These are phyloP conservation scores for Phrynosoma platyrhinos DNA, from an alignment of 2,113 vertebrate genomes.

Conservation along the genomic window DNA sequence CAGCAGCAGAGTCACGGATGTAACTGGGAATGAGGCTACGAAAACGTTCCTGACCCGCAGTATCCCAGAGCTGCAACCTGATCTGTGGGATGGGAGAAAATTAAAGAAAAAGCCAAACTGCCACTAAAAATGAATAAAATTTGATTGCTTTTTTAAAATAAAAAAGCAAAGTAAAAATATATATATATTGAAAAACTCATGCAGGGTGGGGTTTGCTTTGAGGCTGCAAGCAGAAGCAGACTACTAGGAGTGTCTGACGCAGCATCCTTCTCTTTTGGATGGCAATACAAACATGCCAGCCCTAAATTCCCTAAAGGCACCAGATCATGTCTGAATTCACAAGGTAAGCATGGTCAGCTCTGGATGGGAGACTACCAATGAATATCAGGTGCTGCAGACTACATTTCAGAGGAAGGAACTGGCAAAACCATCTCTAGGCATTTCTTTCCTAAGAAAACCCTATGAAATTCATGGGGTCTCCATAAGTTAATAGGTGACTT, in stretches of 20 bases:
- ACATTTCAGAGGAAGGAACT: no score
- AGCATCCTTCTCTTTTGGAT: no score
- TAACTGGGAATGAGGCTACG: slow-evolving; percentile 99
- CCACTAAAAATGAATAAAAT: slow-evolving; percentile 70
- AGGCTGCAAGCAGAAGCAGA: slow-evolving; percentile 59
- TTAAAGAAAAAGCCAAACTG: slow-evolving; percentile 75
- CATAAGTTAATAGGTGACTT: no score
- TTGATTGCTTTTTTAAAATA: slow-evolving; percentile 35
- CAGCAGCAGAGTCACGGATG: slow-evolving; percentile 98
- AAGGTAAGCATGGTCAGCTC: no score
- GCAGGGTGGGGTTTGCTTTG: slow-evolving; percentile 57
- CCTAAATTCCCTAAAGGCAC: no score
- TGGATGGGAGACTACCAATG: no score
- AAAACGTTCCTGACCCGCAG: slow-evolving; percentile 97
- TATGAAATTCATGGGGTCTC: no score
- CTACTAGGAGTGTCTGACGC: neutral
- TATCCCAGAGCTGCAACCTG: slow-evolving; percentile 99
- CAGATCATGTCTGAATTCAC: no score
- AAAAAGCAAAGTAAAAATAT: slow-evolving; percentile 29
- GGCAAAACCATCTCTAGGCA: no score
- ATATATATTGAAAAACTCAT: slow-evolving; percentile 60
- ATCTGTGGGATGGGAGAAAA: slow-evolving; percentile 90
- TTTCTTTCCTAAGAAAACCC: no score
- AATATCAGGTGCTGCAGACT: no score
- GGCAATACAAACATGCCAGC: no score